Evolutionary conservation across 1,140 invertebrate species (phyloP).

Genomic region (Orchesella cincta): DNA sequence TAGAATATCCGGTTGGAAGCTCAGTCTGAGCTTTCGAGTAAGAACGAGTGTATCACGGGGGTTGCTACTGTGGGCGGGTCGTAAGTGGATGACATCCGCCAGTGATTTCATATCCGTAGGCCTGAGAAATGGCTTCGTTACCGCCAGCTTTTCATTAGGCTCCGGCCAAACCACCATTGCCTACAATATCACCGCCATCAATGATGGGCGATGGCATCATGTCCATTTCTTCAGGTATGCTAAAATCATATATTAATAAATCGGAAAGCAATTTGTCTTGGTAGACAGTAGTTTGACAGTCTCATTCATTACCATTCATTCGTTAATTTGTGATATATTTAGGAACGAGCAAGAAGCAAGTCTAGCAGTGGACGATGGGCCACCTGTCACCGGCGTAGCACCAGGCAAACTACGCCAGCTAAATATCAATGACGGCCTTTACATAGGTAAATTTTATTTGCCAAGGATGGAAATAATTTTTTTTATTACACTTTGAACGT

Average conservation of each 20-base stretch:
- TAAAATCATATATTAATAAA: background rate
- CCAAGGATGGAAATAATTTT: constrained; percentile 25
- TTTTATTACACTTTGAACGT: too few relatives aligned
- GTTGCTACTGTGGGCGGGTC: constrained; percentile 86
- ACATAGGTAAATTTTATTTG: constrained; percentile 69
- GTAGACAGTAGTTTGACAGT: too few relatives aligned
- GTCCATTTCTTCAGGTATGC: constrained; percentile 80
- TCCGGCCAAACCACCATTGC: constrained; percentile 62
- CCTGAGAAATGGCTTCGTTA: constrained; percentile 65
- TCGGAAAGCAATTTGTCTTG: background rate
- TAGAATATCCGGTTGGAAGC: constrained; percentile 74
- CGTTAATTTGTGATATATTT: constrained; percentile 51
- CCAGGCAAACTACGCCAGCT: constrained; percentile 80
- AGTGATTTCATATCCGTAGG: constrained; percentile 82
- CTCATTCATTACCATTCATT: constrained; percentile 8
- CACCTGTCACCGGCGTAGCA: constrained; percentile 72
- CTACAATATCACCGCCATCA: constrained; percentile 82
- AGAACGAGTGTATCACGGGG: constrained; percentile 69
- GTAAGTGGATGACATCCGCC: constrained; percentile 60
- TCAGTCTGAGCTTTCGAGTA: constrained; percentile 80
- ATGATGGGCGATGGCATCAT: constrained; percentile 90
- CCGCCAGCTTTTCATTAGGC: constrained; percentile 47
- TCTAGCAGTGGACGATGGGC: constrained; percentile 79
- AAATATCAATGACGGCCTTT: constrained; percentile 80
- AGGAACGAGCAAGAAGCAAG: constrained; percentile 83